Evolutionary conservation across 2,797 vertebrate species (phyloP).

Genomic region (Rhabdomys pumilio): DNA sequence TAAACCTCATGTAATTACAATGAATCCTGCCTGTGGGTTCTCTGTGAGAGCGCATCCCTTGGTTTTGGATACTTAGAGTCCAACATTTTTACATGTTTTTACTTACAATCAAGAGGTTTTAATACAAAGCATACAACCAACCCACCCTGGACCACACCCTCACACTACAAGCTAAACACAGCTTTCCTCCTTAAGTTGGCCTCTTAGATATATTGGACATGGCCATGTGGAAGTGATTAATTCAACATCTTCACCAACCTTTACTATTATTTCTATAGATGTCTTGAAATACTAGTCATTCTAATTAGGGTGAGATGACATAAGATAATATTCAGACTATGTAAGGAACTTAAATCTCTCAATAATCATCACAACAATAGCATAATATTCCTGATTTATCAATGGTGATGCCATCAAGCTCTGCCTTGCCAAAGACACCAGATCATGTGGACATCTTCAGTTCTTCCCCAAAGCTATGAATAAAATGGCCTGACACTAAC

Average conservation of each 20-base stretch:
- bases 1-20: too few species aligned
- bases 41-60: too few species aligned
- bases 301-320: neutral
- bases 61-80: too few species aligned
- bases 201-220: neutral
- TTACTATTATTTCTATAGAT: neutral
- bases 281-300: neutral
- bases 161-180: neutral
- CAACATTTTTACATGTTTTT: too few species aligned
- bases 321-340: neutral
- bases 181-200: neutral
- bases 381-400: neutral
- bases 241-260: neutral
- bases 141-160: neutral
- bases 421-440: neutral
- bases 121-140: neutral
- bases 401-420: neutral
- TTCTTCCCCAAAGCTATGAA: neutral
- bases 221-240: neutral
- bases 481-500: neutral
- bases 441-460: neutral
- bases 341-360: neutral
- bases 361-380: neutral
- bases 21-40: too few species aligned
- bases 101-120: neutral